Evolutionary conservation across 1,140 invertebrate species (phyloP), one percentile per base, ranked within the genome.

Genomic region (Aleiodes sp.): DNA sequence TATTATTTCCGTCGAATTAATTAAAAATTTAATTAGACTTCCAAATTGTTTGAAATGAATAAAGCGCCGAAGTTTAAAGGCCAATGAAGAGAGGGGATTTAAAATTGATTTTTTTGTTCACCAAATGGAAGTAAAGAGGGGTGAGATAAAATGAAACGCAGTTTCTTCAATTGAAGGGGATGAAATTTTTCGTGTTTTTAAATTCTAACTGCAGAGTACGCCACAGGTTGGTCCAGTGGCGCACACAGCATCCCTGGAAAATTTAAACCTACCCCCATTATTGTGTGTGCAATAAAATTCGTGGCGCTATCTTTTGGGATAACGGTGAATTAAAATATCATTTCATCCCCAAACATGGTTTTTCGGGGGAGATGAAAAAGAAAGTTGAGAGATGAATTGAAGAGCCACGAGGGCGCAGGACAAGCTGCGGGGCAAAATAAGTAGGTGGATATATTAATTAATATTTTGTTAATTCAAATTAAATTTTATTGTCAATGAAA

Each of bases 171-270:
- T 52, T 12, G 46, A 52, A n/a, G n/a, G n/a, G n/a, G 19, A 24
- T 52, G 21, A 52, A 52, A 52, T 28, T 56, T 35, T 52, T 46
- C 21, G 68, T 68, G 66, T 62, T 63, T n/a, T 64, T 46, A 26
- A 68, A 70, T 43, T 61, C 65, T n/a, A 57, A 69, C 79, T 19
- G 52, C 61, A 85, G 83, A 75, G 81, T 61, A 64, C 83, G 78
- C 82, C 79, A 85, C 78, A 19, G 68, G 71, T 75, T 78, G 80
- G 80, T 84, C 77, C 79, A 82, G 71, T 39, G 24, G 78, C 83
- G 78, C 82, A 80, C 82, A 77, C 70, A 33, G 4, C 14, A 9
- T 52, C 46, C 46, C 19, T 4, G 2, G 16, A 21, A 24, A 10
- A 21, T 12, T 21, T 19, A 8, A 52, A 52, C 57, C 57, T 28